Percentiles rank a stretch among this genome's conserved stretches.
phyloP scores from a whole-genome alignment of 30 jellyfish, hydroid and myxozoan genomes.

The Pelagia noctiluca region DNA sequence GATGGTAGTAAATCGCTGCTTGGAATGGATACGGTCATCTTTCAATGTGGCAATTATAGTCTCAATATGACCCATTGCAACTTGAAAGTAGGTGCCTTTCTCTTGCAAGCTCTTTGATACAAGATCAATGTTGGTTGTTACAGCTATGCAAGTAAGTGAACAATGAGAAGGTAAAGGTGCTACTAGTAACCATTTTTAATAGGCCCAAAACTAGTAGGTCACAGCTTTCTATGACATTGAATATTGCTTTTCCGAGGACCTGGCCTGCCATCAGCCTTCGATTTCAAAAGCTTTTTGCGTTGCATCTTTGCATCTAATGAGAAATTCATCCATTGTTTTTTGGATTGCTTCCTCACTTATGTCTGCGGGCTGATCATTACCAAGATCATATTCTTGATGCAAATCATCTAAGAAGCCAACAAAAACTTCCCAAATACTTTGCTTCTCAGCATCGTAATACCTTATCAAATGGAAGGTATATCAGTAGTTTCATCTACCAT shows the following conservation, averaged over 20 bases:
- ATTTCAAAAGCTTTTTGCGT: slow-evolving; percentile 20
- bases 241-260: slow-evolving; percentile 14
- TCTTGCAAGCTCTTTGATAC: slow-evolving; percentile 23
- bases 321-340: slow-evolving; percentile 27
- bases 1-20: slow-evolving; percentile 25
- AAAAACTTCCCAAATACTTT: slow-evolving; percentile 26
- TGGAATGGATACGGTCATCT: slow-evolving; percentile 26
- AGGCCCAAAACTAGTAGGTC: background rate
- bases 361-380: slow-evolving; percentile 11
- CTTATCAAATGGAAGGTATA: slow-evolving; percentile 10
- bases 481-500: slow-evolving; percentile 38
- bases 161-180: slow-evolving; percentile 3
- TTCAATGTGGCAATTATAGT: slow-evolving; percentile 16
- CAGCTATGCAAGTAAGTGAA: slow-evolving; percentile 12
- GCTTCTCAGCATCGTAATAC: slow-evolving; percentile 19
- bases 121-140: slow-evolving; percentile 4
- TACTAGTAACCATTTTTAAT: slow-evolving; percentile 7
- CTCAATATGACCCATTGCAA: slow-evolving; percentile 21
- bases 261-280: slow-evolving; percentile 34
- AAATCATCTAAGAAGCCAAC: slow-evolving; percentile 10
- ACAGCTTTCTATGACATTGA: slow-evolving; percentile 10
- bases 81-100: slow-evolving; percentile 16
- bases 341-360: slow-evolving; percentile 1
- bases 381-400: slow-evolving; percentile 18
- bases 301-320: background rate